Percentiles rank a stretch among this genome's conserved stretches.
Evolutionary conservation across 2,797 vertebrate genomes (phyloP).

Genomic region (Saxicola maurus): DNA sequence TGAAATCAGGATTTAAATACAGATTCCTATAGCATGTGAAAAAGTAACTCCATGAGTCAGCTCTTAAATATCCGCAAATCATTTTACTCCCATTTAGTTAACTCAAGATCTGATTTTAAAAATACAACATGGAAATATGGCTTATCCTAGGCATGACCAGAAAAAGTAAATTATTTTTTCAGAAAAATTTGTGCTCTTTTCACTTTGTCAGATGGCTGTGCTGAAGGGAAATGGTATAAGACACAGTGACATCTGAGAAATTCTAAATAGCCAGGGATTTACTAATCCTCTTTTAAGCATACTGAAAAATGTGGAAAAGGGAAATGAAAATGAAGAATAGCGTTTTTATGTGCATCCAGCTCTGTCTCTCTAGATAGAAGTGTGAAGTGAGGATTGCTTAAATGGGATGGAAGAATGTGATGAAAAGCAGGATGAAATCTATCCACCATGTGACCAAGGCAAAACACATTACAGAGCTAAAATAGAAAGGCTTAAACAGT

Average conservation of each 20-base stretch:
- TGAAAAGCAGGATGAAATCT: slow-evolving; percentile 4
- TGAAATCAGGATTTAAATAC: not conserved
- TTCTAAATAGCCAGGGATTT: not conserved
- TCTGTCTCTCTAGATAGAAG: not conserved
- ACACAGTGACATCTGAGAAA: slow-evolving; percentile 1
- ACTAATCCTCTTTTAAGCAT: slow-evolving; percentile 1
- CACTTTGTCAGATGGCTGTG: not conserved
- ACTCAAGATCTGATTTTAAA: not conserved
- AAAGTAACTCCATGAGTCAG: not conserved
- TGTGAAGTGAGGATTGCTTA: not conserved
- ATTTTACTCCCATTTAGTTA: not conserved
- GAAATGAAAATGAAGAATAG: not conserved
- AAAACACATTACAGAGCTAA: not conserved
- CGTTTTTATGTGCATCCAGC: not conserved
- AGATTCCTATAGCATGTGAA: not conserved
- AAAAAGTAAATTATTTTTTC: not conserved
- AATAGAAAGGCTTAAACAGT: not conserved
- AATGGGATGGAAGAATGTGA: not conserved
- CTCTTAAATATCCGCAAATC: not conserved
- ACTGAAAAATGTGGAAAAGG: not conserved
- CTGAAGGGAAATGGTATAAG: not conserved
- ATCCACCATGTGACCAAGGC: not conserved
- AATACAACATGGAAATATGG: not conserved
- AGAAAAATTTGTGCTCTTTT: not conserved
- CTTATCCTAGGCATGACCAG: not conserved